Evolutionary conservation across 2,888 invertebrate species (phyloP).

Genomic region (Dynastes maya): DNA sequence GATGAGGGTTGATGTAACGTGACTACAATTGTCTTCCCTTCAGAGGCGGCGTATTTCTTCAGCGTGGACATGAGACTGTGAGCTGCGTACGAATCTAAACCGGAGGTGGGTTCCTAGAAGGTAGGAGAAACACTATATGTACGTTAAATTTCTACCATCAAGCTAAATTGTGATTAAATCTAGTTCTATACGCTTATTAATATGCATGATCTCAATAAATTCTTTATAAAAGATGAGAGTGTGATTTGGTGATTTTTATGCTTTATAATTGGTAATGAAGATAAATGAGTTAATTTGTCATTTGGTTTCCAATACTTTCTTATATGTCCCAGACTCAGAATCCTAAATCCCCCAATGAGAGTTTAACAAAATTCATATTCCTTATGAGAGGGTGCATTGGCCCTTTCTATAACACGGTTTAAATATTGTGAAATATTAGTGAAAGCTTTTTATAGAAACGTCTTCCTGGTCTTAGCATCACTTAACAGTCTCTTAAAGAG

Average conservation of each 20-base stretch:
- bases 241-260: too few species aligned
- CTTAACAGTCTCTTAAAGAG: too few species aligned
- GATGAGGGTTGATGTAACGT: constrained; percentile 89
- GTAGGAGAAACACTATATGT: neutral
- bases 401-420: neutral
- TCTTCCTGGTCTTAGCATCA: too few species aligned
- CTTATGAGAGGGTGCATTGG: neutral
- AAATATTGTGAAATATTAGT: too few species aligned
- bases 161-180: neutral
- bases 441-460: too few species aligned
- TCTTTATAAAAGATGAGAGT: neutral
- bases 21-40: constrained; percentile 85
- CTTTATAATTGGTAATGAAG: too few species aligned
- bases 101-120: constrained; percentile 85
- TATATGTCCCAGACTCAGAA: too few species aligned
- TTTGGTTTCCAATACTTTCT: too few species aligned
- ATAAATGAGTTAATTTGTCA: too few species aligned
- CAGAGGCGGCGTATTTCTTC: constrained; percentile 82
- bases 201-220: too few species aligned
- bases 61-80: constrained; percentile 82
- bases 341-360: neutral
- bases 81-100: constrained; percentile 86
- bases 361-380: neutral
- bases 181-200: neutral
- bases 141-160: constrained; percentile 16